phyloP scores from a whole-genome alignment of 2,797 vertebrate species.

The Rhinophrynus dorsalis region DNA sequence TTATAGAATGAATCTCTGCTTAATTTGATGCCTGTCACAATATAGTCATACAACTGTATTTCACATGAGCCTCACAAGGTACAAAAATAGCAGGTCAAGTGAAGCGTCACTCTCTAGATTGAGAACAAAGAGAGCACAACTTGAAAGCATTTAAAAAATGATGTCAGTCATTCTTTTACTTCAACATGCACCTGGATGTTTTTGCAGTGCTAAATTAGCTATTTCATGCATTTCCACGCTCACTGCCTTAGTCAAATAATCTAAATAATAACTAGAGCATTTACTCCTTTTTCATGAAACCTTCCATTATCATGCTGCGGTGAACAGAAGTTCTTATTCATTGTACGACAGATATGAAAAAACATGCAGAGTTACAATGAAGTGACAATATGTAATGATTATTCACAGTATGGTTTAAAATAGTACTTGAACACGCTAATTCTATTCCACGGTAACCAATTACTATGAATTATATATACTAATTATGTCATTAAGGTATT shows the following conservation, averaged over 20 bases:
- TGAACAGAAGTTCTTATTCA: constrained; percentile 46
- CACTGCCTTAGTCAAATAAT: constrained; percentile 50
- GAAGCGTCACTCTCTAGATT: constrained; percentile 33
- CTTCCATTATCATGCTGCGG: constrained; percentile 43
- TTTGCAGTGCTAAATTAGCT: constrained; percentile 54
- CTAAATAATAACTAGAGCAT: constrained; percentile 43
- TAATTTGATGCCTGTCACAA: constrained; percentile 40
- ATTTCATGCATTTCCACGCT: constrained; percentile 51
- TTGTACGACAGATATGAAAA: constrained; percentile 59
- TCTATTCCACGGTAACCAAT: constrained; percentile 1
- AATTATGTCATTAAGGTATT: neutral
- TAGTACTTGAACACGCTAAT: neutral
- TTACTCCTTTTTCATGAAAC: constrained; percentile 35
- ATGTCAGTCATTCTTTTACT: constrained; percentile 42
- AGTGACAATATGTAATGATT: constrained; percentile 50
- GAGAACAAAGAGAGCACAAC: constrained; percentile 47
- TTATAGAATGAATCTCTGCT: constrained; percentile 23
- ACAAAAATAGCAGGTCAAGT: constrained; percentile 42
- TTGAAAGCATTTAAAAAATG: constrained; percentile 19
- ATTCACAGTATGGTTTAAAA: constrained; percentile 15
- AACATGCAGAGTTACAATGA: constrained; percentile 30
- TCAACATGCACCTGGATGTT: constrained; percentile 47
- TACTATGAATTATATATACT: neutral
- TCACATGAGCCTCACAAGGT: constrained; percentile 8
- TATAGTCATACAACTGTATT: constrained; percentile 38